phyloP scores from a whole-genome alignment of 2,888 invertebrate species.

The Cinara cedri region DNA sequence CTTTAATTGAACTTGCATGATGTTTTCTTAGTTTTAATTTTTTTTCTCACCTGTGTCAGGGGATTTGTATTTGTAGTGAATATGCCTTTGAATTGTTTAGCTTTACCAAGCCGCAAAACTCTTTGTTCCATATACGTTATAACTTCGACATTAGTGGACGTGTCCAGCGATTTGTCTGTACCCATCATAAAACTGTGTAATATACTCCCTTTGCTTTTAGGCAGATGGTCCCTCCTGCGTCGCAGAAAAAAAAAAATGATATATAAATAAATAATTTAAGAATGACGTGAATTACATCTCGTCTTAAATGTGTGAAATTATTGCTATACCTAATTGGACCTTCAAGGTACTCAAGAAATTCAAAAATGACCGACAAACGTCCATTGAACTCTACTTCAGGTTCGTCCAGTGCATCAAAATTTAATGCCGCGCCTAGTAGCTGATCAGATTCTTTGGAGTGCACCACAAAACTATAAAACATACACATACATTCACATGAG shows the following conservation, averaged over 20 bases:
- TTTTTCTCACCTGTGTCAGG: slow-evolving; percentile 88
- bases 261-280: slow-evolving; percentile 4
- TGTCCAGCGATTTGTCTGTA: slow-evolving; percentile 70
- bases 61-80: slow-evolving; percentile 88
- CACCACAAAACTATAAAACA: slow-evolving; percentile 70
- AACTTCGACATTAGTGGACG: slow-evolving; percentile 79
- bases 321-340: slow-evolving; percentile 70
- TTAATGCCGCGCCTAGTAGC: slow-evolving; percentile 75
- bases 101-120: slow-evolving; percentile 71
- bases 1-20: no score
- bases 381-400: slow-evolving; percentile 75
- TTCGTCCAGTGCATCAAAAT: slow-evolving; percentile 82
- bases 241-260: no score
- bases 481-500: neutral
- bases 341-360: slow-evolving; percentile 79
- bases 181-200: slow-evolving; percentile 90
- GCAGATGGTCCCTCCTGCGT: slow-evolving; percentile 65
- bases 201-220: slow-evolving; percentile 72
- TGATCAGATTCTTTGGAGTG: slow-evolving; percentile 67
- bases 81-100: slow-evolving; percentile 74
- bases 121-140: slow-evolving; percentile 81
- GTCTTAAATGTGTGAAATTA: neutral
- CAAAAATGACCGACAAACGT: slow-evolving; percentile 75
- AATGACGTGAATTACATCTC: neutral
- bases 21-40: no score